Evolutionary conservation across 2,888 invertebrate genomes (phyloP).

Genomic region (Coelopa pilipes): DNA sequence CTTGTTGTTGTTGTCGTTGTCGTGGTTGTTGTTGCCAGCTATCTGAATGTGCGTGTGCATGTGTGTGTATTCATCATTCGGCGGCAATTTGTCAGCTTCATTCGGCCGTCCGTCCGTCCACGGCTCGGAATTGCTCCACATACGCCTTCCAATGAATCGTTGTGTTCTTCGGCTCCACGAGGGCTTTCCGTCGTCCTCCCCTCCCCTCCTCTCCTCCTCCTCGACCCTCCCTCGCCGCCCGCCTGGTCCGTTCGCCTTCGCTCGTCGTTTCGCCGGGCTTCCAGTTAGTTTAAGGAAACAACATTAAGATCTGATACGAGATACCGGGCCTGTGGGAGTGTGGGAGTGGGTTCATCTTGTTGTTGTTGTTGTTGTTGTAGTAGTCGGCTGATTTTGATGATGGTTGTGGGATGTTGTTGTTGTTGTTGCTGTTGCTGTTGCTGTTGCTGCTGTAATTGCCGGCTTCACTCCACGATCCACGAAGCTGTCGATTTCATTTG

Average conservation of each 20-base stretch:
- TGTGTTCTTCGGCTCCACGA: slow-evolving; percentile 25
- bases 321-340: not conserved
- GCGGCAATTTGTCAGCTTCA: slow-evolving; percentile 38
- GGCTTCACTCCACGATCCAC: slow-evolving; percentile 13
- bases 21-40: slow-evolving; percentile 4
- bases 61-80: slow-evolving; percentile 21
- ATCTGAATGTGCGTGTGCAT: slow-evolving; percentile 6
- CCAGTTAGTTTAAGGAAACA: slow-evolving; percentile 41
- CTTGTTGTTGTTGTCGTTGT: not conserved
- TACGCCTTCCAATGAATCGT: slow-evolving; percentile 31
- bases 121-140: not conserved
- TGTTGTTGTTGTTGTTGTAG: not conserved
- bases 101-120: not conserved
- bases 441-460: slow-evolving; percentile 1
- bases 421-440: too few relatives aligned
- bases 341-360: slow-evolving; percentile 14
- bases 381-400: too few relatives aligned
- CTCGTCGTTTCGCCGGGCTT: not conserved
- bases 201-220: not conserved
- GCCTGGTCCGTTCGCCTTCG: too few relatives aligned
- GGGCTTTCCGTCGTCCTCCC: not conserved
- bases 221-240: not conserved
- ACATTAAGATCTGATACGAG: slow-evolving; percentile 59
- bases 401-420: slow-evolving; percentile 8
- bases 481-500: slow-evolving; percentile 21